A percentile compares a stretch with the other conserved stretches of the same genome.
Conservation (phyloP, 2,888 invertebrate genomes). For the Caenorhabditis drosophilae region DNA sequence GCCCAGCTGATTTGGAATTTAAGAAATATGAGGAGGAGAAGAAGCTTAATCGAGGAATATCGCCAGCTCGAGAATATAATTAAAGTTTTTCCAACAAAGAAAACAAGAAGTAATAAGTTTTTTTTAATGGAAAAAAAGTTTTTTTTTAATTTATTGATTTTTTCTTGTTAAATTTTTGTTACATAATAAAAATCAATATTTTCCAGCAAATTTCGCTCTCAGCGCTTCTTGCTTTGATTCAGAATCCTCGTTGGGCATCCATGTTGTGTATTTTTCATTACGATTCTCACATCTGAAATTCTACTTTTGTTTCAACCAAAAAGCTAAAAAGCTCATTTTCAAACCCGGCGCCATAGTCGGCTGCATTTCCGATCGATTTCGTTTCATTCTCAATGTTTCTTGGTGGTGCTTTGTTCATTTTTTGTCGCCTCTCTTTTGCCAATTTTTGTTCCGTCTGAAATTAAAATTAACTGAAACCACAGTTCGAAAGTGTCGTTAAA, state of each 20-base stretch:
- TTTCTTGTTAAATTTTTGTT: slow-evolving; percentile 1
- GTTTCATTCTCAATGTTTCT: slow-evolving; percentile 13
- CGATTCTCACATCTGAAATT: slow-evolving; percentile 32
- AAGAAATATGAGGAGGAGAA: slow-evolving; percentile 44
- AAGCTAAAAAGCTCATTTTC: background rate
- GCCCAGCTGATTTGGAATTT: slow-evolving; percentile 61
- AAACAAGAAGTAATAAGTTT: too few relatives aligned
- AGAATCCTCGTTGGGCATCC: slow-evolving; percentile 81
- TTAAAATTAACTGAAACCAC: background rate
- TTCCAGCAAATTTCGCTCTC: slow-evolving; percentile 61
- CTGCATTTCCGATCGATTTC: slow-evolving; percentile 21
- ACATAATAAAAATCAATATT: slow-evolving; percentile 44
- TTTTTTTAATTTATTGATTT: slow-evolving; percentile 4
- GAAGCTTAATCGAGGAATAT: slow-evolving; percentile 33
- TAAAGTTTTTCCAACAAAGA: too few relatives aligned
- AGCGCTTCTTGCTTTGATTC: slow-evolving; percentile 69
- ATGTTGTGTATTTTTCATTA: slow-evolving; percentile 76
- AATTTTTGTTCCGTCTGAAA: slow-evolving; percentile 13
- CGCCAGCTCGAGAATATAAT: slow-evolving; percentile 48
- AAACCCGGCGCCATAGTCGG: slow-evolving; percentile 42
- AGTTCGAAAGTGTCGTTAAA: background rate
- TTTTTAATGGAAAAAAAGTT: too few relatives aligned
- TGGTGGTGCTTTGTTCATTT: slow-evolving; percentile 9
- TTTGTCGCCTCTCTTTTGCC: slow-evolving; percentile 7
- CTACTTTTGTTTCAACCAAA: background rate